Percentiles rank a stretch among this genome's conserved stretches.
Conservation (phyloP, 2,797 vertebrate genomes). For the Cynopterus sphinx region DNA sequence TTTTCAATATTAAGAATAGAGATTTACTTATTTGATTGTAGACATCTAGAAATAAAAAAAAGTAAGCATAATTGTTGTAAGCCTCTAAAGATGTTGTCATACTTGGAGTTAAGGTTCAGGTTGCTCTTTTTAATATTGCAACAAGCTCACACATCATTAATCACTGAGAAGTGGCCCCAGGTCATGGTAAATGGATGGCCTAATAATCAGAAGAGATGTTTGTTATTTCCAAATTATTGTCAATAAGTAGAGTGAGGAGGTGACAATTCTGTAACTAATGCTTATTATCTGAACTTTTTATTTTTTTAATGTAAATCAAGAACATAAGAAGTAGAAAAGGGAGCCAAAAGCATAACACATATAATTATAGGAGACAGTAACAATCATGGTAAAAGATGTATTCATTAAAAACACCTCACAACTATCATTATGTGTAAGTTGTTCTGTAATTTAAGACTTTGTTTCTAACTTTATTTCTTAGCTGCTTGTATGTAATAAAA, state of each 20-base stretch:
- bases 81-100: constrained; percentile 48
- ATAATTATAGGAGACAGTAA: constrained; percentile 57
- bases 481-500: neutral
- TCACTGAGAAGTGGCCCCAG: constrained; percentile 68
- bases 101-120: constrained; percentile 60
- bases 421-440: neutral
- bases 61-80: constrained; percentile 40
- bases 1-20: constrained; percentile 13
- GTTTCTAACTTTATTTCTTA: constrained; percentile 39
- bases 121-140: constrained; percentile 76
- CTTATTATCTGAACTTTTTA: constrained; percentile 42
- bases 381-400: constrained; percentile 50
- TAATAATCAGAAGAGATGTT: constrained; percentile 62
- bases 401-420: constrained; percentile 57
- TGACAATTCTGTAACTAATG: constrained; percentile 72
- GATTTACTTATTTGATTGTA: constrained; percentile 32
- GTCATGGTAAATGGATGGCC: constrained; percentile 65
- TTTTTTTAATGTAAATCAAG: constrained; percentile 56
- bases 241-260: constrained; percentile 62
- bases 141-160: constrained; percentile 70
- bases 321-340: constrained; percentile 43
- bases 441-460: neutral
- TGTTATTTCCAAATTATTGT: constrained; percentile 73
- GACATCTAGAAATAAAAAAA: constrained; percentile 18
- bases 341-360: neutral